Evolutionary conservation across 92 coral and sea anemone genomes (phyloP).

Genomic region (Blastomussa wellsi): DNA sequence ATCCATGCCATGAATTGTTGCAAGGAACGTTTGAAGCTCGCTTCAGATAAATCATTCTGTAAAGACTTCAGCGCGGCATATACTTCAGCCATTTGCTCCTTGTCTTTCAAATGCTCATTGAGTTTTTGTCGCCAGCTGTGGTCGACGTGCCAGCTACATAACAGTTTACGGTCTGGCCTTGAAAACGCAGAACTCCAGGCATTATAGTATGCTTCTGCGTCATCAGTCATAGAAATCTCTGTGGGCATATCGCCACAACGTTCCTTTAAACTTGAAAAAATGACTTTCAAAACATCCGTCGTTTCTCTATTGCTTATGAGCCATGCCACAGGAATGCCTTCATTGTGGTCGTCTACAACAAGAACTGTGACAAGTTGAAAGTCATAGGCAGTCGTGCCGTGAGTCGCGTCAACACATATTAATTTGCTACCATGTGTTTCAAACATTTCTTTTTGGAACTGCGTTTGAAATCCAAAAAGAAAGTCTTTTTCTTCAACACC

Average conservation of each 20-base stretch:
- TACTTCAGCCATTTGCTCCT: slow-evolving; percentile 38
- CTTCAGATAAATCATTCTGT: slow-evolving; percentile 31
- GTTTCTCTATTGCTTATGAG: slow-evolving; percentile 36
- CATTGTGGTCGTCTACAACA: slow-evolving; percentile 33
- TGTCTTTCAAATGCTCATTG: slow-evolving; percentile 38
- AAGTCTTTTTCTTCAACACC: slow-evolving; percentile 31
- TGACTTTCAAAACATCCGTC: slow-evolving; percentile 17
- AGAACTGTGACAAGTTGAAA: slow-evolving; percentile 44
- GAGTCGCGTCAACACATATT: slow-evolving; percentile 32
- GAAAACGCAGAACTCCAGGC: slow-evolving; percentile 53
- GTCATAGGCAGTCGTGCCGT: slow-evolving; percentile 36
- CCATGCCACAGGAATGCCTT: slow-evolving; percentile 58
- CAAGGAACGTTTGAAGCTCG: slow-evolving; percentile 30
- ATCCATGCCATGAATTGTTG: slow-evolving; percentile 37
- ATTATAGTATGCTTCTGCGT: slow-evolving; percentile 41
- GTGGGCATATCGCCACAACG: slow-evolving; percentile 36
- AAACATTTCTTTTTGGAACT: slow-evolving; percentile 45
- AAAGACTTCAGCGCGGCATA: slow-evolving; percentile 40
- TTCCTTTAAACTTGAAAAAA: slow-evolving; percentile 42
- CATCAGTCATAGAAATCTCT: slow-evolving; percentile 43
- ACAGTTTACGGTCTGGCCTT: slow-evolving; percentile 32
- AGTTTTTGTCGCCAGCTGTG: slow-evolving; percentile 36
- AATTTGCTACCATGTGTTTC: slow-evolving; percentile 6
- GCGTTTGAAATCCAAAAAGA: slow-evolving; percentile 41
- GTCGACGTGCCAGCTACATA: slow-evolving; percentile 62